phyloP scores from a whole-genome alignment of 1,140 invertebrate species.

The Zaprionus nigranus region DNA sequence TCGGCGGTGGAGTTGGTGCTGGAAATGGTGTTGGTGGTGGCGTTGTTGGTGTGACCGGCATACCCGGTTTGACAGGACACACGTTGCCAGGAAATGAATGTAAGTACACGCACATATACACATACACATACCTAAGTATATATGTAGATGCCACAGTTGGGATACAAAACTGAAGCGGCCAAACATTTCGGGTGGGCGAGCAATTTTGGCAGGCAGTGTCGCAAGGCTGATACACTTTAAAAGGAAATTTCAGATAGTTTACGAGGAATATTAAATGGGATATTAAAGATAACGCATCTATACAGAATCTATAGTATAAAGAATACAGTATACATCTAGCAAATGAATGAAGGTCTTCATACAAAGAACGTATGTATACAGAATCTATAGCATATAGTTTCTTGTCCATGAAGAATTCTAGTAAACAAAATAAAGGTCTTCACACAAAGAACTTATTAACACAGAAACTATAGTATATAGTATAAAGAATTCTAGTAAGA shows the following conservation, averaged over 20 bases:
- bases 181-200: not conserved
- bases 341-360: no score
- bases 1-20: slow-evolving; percentile 44
- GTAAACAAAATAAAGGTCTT: no score
- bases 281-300: not conserved
- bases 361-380: no score
- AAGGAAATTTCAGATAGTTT: not conserved
- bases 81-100: slow-evolving; percentile 90
- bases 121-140: slow-evolving; percentile 8
- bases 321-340: no score
- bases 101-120: slow-evolving; percentile 85
- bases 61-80: slow-evolving; percentile 78
- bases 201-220: slow-evolving; percentile 8
- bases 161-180: not conserved
- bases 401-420: no score
- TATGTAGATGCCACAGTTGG: slow-evolving; percentile 14
- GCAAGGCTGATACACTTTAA: not conserved
- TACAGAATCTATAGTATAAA: not conserved
- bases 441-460: no score
- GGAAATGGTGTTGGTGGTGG: slow-evolving; percentile 47
- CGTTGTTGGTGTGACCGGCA: slow-evolving; percentile 84
- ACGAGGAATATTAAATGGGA: not conserved
- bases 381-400: no score
- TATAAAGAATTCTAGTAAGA: not conserved
- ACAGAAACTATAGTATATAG: not conserved